Percentiles rank a stretch among this genome's conserved stretches.
phyloP scores from a whole-genome alignment of 2,113 vertebrate genomes.

The Cebus imitator region DNA sequence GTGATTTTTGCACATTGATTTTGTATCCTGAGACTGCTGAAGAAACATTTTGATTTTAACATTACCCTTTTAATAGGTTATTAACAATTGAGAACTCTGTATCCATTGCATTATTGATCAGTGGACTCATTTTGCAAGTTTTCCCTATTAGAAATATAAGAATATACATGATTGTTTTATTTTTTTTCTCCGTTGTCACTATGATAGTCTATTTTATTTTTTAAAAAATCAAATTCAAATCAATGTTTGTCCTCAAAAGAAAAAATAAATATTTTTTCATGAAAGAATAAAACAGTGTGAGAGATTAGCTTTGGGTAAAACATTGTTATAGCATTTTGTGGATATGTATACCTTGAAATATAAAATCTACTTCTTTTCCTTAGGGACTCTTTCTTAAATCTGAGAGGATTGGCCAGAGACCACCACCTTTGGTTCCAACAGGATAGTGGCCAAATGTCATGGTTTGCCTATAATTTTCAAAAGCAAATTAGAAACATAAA shows the following conservation, averaged over 20 bases:
- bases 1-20: too few species aligned
- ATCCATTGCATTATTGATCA: background rate
- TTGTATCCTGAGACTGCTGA: too few species aligned
- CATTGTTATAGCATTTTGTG: background rate
- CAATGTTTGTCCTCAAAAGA: background rate
- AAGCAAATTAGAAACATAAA: slow-evolving; percentile 76
- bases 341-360: background rate
- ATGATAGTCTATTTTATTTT: background rate
- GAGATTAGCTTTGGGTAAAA: background rate
- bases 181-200: background rate
- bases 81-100: background rate
- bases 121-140: background rate
- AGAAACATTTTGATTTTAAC: background rate
- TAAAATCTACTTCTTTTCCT: background rate
- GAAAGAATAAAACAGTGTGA: background rate
- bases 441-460: slow-evolving; percentile 34
- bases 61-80: background rate
- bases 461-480: slow-evolving; percentile 66
- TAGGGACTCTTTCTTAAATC: background rate
- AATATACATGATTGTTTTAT: background rate
- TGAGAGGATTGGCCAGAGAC: background rate
- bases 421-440: background rate
- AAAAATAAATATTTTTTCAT: background rate
- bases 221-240: background rate
- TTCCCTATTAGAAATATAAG: background rate